Base-by-base conservation (phyloP, 2,888 invertebrate genomes). In the Conops quadrifasciatus region DNA sequence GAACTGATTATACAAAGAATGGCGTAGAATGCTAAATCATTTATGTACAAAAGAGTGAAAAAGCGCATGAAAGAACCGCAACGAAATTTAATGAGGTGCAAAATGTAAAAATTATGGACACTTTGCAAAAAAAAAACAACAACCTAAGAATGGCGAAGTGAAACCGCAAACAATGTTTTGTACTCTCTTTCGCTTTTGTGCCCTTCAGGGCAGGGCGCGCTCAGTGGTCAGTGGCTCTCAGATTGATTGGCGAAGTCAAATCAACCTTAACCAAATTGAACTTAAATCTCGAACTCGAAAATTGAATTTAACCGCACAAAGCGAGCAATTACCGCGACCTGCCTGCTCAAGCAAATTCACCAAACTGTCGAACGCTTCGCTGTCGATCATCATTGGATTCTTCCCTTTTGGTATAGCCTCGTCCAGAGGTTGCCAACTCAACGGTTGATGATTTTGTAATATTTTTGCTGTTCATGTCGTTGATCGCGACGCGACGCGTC, bases 241-340 rank as follows among this genome's bases (percentile, higher is more conserved):
- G 11, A 56, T 58, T 58, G 21, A 28, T 58, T 28, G 58, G 15
- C 15, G 24, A 58, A 58, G 58, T 15, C 58, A 58, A 7, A 36
- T 36, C 36, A 36, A 28, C 15, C 15, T 58, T 58, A 58, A 58
- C 26, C 58, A 58, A 58, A 58, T 28, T 56, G 53, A 56, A 56
- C 53, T 56, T 9, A 56, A 9, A n/a, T n/a, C 15, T 60, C 30
- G 67, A 60, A 60, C 21, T 47, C 36, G 36, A n/a, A 60, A 68
- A 60, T 68, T 68, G 68, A 68, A 62, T 49, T 62, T 51, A 60
- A 68, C 68, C 62, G 36, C 68, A 60, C 5, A 9, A 68, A 49
- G 36, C 19, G 21, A 45, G 49, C 58, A 21, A 68, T n/a, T 30
- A 36, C 19, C 36, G 5, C 36, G 36, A 36, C 36, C 36, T 36